These are phyloP conservation scores for Netelia melanura DNA, from an alignment of 2,888 invertebrate genomes.

Conservation along the genomic window DNA sequence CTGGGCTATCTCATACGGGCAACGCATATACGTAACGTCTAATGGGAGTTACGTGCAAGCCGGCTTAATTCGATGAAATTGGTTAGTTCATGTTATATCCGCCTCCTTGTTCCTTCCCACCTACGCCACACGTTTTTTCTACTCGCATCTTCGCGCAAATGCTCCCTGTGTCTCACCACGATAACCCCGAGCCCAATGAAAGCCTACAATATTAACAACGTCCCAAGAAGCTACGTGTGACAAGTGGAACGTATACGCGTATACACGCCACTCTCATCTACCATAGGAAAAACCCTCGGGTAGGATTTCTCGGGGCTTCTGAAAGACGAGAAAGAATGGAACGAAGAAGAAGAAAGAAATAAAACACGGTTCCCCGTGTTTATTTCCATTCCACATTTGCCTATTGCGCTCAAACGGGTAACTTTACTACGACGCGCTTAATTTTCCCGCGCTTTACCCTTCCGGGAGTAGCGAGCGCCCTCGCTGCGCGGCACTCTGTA, in stretches of 20 bases:
- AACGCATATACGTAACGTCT: constrained; percentile 60
- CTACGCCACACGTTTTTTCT: constrained; percentile 36
- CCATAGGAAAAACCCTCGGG: not conserved
- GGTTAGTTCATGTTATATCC: constrained; percentile 65
- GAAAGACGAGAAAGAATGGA: constrained; percentile 54
- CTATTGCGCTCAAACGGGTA: constrained; percentile 68
- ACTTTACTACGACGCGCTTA: constrained; percentile 73
- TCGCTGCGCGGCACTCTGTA: not conserved
- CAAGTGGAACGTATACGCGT: not conserved
- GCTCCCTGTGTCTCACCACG: constrained; percentile 15
- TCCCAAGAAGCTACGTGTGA: constrained; percentile 11
- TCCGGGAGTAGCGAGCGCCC: constrained; percentile 21
- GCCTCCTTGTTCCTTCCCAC: constrained; percentile 23
- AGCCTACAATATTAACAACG: constrained; percentile 36
- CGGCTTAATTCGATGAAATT: constrained; percentile 76
- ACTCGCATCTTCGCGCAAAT: constrained; percentile 10
- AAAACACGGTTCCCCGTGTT: constrained; percentile 33
- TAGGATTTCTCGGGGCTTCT: constrained; percentile 7
- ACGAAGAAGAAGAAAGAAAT: constrained; percentile 65
- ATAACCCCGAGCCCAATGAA: constrained; percentile 32
- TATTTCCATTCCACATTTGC: constrained; percentile 63
- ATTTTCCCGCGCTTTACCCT: constrained; percentile 67
- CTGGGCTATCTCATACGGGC: constrained; percentile 34
- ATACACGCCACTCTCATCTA: constrained; percentile 3
- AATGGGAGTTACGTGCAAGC: constrained; percentile 75